phyloP scores from a whole-genome alignment of 1,140 invertebrate species.

The Bilobella aurantiaca region DNA sequence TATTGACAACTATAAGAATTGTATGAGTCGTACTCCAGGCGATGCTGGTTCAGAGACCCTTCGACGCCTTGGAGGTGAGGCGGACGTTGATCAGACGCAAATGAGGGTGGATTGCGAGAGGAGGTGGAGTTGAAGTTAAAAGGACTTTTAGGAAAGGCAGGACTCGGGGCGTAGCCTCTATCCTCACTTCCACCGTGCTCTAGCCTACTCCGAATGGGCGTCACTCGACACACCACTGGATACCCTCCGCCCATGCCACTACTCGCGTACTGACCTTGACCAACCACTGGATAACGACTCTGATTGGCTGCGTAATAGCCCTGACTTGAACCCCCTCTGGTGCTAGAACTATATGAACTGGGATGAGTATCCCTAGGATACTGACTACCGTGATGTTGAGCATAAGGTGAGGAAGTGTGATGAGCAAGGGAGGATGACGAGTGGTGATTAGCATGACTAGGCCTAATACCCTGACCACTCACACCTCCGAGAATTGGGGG shows the following conservation, averaged over 20 bases:
- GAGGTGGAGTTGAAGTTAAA: background rate
- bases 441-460: background rate
- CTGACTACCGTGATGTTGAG: background rate
- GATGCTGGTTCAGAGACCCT: background rate
- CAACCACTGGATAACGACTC: background rate
- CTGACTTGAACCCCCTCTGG: too few species aligned
- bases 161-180: background rate
- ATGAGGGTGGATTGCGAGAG: background rate
- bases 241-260: background rate
- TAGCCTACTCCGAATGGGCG: slow-evolving; percentile 14
- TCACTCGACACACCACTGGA: slow-evolving; percentile 18
- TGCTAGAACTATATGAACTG: too few species aligned
- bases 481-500: background rate
- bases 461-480: background rate
- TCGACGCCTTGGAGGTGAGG: background rate
- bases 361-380: too few species aligned
- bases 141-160: background rate
- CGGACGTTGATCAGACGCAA: background rate
- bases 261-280: background rate
- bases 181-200: background rate
- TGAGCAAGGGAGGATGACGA: too few species aligned
- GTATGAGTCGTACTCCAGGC: background rate
- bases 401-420: background rate
- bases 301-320: background rate
- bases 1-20: slow-evolving; percentile 17